phyloP scores from a whole-genome alignment of 37 sponge, comb jelly and placozoan genomes.

The Petrosia ficiformis region DNA sequence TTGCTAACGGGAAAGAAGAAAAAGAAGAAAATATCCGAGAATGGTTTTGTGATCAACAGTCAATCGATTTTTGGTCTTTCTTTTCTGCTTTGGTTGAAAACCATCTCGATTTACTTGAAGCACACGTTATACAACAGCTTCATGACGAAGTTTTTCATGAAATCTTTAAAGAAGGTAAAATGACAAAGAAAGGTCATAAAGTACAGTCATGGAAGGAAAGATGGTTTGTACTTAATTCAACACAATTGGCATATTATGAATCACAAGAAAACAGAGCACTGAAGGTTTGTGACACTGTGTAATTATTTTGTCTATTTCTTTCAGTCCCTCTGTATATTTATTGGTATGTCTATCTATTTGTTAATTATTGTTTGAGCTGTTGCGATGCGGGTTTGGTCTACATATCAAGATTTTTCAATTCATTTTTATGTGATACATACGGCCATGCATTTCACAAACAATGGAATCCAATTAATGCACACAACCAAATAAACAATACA shows the following conservation, averaged over 20 bases:
- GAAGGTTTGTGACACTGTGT: conserved; percentile 60
- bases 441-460: no score
- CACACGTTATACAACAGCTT: neutral
- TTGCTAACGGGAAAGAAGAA: conserved; percentile 17
- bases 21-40: conserved; percentile 17
- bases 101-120: conserved; percentile 1
- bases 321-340: neutral
- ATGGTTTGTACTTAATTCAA: conserved; percentile 43
- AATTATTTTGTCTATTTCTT: neutral
- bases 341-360: neutral
- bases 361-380: neutral
- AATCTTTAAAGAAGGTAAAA: conserved; percentile 38
- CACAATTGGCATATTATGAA: conserved; percentile 46
- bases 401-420: no score
- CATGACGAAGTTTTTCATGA: conserved; percentile 31
- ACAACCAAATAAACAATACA: no score
- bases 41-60: conserved; percentile 42
- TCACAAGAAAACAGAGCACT: conserved; percentile 10
- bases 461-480: no score
- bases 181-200: conserved; percentile 65
- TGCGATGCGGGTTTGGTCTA: neutral
- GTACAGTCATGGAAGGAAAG: conserved; percentile 65
- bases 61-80: conserved; percentile 38
- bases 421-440: no score
- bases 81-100: conserved; percentile 22